phyloP scores from a whole-genome alignment of 2,888 invertebrate species.

The Coelogynopora nodosa region DNA sequence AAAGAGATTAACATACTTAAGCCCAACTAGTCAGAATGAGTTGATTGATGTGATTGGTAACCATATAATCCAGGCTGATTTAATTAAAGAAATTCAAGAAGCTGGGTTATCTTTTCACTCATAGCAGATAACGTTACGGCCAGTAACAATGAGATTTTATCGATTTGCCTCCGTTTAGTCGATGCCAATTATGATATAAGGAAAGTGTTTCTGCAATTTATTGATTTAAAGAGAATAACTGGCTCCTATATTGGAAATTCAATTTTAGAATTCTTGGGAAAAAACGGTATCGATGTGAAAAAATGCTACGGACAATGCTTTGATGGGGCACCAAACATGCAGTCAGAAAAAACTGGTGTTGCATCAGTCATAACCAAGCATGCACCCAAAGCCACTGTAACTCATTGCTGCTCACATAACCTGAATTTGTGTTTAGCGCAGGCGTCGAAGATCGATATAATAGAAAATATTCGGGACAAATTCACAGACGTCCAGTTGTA shows the following conservation, averaged over 20 bases:
- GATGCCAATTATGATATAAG: neutral
- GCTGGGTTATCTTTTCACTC: neutral
- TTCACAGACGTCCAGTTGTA: neutral
- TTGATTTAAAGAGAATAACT: neutral
- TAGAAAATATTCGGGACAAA: constrained; percentile 6
- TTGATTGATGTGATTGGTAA: neutral
- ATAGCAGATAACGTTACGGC: neutral
- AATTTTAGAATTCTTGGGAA: neutral
- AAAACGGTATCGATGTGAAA: neutral
- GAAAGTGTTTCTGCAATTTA: neutral
- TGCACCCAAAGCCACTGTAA: neutral
- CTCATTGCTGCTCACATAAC: constrained; percentile 6
- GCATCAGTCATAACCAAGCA: constrained; percentile 15
- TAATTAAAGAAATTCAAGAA: neutral
- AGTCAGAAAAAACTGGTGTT: neutral
- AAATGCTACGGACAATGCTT: neutral
- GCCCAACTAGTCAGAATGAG: neutral
- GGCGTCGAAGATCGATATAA: neutral
- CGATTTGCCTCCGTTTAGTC: neutral
- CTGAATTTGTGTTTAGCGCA: constrained; percentile 1
- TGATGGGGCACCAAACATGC: constrained; percentile 13
- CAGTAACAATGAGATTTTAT: neutral
- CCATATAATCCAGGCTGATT: neutral
- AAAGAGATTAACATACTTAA: neutral
- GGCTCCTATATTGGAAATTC: neutral